phyloP scores from a whole-genome alignment of 92 coral and sea anemone genomes.

The Anthopleura xanthogrammica region DNA sequence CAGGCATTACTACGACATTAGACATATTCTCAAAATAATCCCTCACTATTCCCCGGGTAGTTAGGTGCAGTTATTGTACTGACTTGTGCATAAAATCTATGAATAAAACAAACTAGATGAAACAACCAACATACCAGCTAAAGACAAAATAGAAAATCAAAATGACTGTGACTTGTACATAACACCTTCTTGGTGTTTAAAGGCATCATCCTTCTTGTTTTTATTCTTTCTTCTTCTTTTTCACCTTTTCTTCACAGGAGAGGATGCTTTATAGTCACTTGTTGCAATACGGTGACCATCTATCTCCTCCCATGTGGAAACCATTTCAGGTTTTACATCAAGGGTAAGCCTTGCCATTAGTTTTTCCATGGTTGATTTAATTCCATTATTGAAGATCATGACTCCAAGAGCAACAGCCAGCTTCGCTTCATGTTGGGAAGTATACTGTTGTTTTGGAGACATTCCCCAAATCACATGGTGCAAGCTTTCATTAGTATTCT shows the following conservation, averaged over 20 bases:
- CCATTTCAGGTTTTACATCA: slow-evolving; percentile 16
- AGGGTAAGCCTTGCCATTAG: slow-evolving; percentile 18
- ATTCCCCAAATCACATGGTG: slow-evolving; percentile 56
- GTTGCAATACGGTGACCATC: slow-evolving; percentile 13
- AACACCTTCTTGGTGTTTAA: slow-evolving; percentile 47
- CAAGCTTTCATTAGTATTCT: slow-evolving; percentile 49
- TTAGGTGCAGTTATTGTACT: no score
- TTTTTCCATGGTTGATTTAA: slow-evolving; percentile 13
- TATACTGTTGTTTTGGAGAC: slow-evolving; percentile 43
- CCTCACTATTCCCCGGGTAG: neutral
- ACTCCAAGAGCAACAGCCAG: slow-evolving; percentile 41
- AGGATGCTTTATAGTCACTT: slow-evolving; percentile 15
- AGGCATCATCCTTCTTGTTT: slow-evolving; percentile 46
- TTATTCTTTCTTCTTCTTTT: slow-evolving; percentile 22
- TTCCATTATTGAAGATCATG: slow-evolving; percentile 35
- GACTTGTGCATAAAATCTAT: no score
- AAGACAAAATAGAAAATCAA: no score
- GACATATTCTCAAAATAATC: slow-evolving; percentile 8
- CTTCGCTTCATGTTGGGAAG: slow-evolving; percentile 29
- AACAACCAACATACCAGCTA: no score
- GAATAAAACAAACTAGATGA: no score
- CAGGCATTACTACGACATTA: neutral
- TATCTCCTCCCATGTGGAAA: slow-evolving; percentile 23
- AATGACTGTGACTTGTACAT: slow-evolving; percentile 51
- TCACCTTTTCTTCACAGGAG: neutral